Conservation (phyloP, 2,797 vertebrate genomes). For the Halcyon badia region DNA sequence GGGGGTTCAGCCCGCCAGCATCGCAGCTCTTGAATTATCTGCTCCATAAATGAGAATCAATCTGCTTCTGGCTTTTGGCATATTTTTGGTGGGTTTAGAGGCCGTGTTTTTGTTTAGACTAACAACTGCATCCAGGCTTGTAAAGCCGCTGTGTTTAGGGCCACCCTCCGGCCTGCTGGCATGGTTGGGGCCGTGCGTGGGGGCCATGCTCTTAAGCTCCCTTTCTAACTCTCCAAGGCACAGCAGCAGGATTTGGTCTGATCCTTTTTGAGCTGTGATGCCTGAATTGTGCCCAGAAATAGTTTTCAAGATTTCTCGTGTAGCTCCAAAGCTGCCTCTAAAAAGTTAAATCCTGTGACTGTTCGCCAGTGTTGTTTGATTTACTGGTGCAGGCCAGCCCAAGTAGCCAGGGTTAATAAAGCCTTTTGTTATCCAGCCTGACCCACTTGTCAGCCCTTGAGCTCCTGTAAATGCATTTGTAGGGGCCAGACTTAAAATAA, state of each 20-base stretch:
- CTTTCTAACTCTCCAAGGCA: not conserved
- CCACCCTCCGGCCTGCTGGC: rapidly evolving
- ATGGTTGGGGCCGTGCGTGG: rapidly evolving
- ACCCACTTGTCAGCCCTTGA: constrained; percentile 45
- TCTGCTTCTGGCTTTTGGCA: not conserved
- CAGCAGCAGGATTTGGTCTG: not conserved
- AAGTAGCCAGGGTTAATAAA: not conserved
- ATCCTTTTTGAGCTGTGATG: rapidly evolving
- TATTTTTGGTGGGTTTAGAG: not conserved
- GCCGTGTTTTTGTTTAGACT: constrained; percentile 31
- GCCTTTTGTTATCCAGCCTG: constrained; percentile 33
- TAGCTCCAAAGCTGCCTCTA: not conserved
- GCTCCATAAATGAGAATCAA: constrained; percentile 3
- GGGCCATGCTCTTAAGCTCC: not conserved
- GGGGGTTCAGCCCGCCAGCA: not conserved
- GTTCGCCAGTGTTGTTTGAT: not conserved
- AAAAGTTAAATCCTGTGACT: not conserved
- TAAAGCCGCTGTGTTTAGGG: not conserved
- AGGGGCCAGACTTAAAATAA: constrained; percentile 26
- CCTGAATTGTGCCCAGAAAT: rapidly evolving
- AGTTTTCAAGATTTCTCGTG: not conserved
- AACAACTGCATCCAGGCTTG: not conserved
- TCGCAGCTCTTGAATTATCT: not conserved
- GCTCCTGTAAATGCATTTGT: constrained; percentile 7
- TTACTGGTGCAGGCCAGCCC: not conserved